A percentile compares a stretch with the other conserved stretches of the same genome.
phyloP scores from a whole-genome alignment of 2,888 invertebrate species.

The Xestoiulus laeticollis region DNA sequence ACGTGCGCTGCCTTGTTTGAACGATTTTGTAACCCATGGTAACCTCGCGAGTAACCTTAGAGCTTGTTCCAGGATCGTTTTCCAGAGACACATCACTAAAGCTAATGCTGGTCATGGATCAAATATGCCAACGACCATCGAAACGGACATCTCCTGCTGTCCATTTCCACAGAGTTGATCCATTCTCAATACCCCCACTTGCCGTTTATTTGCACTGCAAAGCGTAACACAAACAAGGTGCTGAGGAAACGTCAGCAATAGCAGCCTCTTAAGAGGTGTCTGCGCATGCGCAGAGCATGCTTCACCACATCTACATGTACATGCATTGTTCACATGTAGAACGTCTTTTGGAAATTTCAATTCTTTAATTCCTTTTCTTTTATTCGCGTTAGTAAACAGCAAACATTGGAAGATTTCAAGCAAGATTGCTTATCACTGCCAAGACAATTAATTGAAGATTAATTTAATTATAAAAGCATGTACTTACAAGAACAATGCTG shows the following conservation, averaged over 20 bases:
- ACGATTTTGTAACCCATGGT: conserved; percentile 21
- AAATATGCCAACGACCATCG: conserved; percentile 34
- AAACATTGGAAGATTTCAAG: too few relatives aligned
- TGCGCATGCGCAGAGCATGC: not conserved
- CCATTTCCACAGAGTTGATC: not conserved
- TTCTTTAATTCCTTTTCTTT: not conserved
- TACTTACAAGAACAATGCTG: too few relatives aligned
- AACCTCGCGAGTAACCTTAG: not conserved
- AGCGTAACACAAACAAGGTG: not conserved
- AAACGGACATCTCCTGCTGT: conserved; percentile 37
- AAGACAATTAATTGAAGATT: too few relatives aligned
- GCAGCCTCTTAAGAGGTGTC: not conserved
- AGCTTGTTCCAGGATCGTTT: not conserved
- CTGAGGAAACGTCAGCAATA: not conserved
- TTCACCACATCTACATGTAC: not conserved
- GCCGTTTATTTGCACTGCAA: not conserved
- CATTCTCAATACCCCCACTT: not conserved
- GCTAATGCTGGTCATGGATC: conserved; percentile 14
- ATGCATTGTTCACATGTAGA: not conserved
- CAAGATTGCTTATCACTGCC: too few relatives aligned
- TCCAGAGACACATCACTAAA: not conserved
- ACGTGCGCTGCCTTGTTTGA: conserved; percentile 29
- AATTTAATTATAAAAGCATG: too few relatives aligned
- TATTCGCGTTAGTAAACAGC: not conserved
- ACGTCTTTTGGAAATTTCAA: not conserved